Evolutionary conservation across 2,888 invertebrate genomes (phyloP).

Genomic region (Drosophila mercatorum): DNA sequence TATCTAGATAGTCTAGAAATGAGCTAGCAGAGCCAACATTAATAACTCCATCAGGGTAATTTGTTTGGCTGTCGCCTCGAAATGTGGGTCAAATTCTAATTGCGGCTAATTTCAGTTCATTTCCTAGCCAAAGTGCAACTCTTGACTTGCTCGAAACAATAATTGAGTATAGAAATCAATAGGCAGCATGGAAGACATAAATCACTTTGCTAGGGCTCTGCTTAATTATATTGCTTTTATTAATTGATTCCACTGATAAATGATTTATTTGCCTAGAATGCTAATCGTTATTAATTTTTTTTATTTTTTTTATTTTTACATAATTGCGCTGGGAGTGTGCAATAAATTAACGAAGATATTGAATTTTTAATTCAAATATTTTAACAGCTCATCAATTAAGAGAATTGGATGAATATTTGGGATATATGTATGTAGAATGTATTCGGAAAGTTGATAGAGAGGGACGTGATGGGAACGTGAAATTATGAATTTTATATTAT

Average conservation of each 20-base stretch:
- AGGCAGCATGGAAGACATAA: conserved; percentile 18
- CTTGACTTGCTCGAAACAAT: conserved; percentile 4
- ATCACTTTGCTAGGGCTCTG: conserved; percentile 15
- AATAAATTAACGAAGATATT: conserved; percentile 16
- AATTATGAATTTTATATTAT: too few species aligned
- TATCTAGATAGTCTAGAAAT: conserved; percentile 18
- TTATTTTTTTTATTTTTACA: conserved; percentile 17
- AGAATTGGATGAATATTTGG: not conserved
- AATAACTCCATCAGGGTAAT: conserved; percentile 47
- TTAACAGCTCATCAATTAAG: conserved; percentile 1
- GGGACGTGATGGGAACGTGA: too few species aligned
- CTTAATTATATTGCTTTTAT: conserved; percentile 14
- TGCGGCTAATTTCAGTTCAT: conserved; percentile 25
- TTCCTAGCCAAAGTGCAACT: conserved; percentile 17
- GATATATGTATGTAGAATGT: not conserved
- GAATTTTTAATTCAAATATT: conserved; percentile 4
- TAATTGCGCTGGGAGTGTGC: conserved; percentile 13
- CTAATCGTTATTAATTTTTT: conserved; percentile 29
- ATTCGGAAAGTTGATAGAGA: not conserved
- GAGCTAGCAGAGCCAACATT: conserved; percentile 22
- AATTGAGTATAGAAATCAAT: conserved; percentile 11
- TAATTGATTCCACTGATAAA: conserved; percentile 47
- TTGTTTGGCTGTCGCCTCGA: conserved; percentile 4
- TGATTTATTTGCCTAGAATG: conserved; percentile 25
- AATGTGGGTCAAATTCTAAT: conserved; percentile 39